Evolutionary conservation across 2,888 invertebrate genomes (phyloP), one percentile per base, ranked within the genome.

Genomic region (Cosmorhoe ocellata): DNA sequence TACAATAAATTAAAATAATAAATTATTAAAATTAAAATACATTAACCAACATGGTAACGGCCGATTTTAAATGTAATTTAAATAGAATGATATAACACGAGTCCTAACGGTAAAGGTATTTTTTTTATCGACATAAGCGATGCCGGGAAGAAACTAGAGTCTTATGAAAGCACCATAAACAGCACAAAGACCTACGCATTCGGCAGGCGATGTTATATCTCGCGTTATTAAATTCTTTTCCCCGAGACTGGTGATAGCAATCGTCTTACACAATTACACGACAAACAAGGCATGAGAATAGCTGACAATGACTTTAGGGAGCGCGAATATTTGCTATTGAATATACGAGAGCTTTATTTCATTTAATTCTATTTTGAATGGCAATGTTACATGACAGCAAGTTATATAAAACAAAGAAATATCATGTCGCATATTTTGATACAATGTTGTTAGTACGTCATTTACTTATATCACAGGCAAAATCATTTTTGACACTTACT

Each of bases 151-250:
- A 18, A 5, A 2, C 5, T 3, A 36, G 28, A 7, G 30, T 48
- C 22, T 27, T 47, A 42, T 42, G 46, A 24, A 40, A 51, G 45
- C 26, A 39, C 33, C 38, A 52, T 52, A 43, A 52, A 50, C 50
- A 42, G 33, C 24, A 31, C 41, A 43, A 47, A 51, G 50, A 36
- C 41, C 40, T 57, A 63, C 60, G 56, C 53, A 74, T 76, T 73
- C 64, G 67, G 64, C 63, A 68, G 70, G 66, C 59, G 51, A 55
- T 55, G 69, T 76, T 78, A 77, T 76, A 74, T 74, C 73, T 69
- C 69, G 69, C 81, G 77, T 85, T 88, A 88, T 89, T 88, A 87
- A 88, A 88, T 89, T 88, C 81, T 84, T 86, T 84, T 76, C 74
- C 74, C 69, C 68, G 67, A 66, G 72, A 71, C 76, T 75, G 73